Percentiles rank a stretch among this genome's conserved stretches.
Evolutionary conservation across 2,797 vertebrate genomes (phyloP).

Genomic region (Gadopsis marmoratus): DNA sequence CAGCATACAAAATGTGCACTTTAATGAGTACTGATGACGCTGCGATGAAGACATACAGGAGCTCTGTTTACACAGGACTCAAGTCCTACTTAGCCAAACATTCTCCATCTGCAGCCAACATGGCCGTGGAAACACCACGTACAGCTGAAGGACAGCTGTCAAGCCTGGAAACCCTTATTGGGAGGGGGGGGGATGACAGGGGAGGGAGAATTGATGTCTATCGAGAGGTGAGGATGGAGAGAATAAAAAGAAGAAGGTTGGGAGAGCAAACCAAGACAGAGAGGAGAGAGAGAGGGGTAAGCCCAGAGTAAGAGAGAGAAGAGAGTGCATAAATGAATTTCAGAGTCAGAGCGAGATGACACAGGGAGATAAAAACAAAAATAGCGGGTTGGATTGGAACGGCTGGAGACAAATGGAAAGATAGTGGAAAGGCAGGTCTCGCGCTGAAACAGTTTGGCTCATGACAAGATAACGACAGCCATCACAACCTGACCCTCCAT

Average conservation of each 20-base stretch:
- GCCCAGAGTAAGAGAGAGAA: slow-evolving; percentile 18
- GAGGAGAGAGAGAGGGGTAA: slow-evolving; percentile 5
- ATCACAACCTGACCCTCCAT: slow-evolving; percentile 69
- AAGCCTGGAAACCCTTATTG: slow-evolving; percentile 39
- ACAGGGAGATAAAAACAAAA: slow-evolving; percentile 73
- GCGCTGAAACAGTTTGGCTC: slow-evolving; percentile 69
- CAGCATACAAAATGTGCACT: slow-evolving; percentile 6
- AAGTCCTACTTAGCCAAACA: slow-evolving; percentile 19
- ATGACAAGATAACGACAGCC: slow-evolving; percentile 79
- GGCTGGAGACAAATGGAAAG: slow-evolving; percentile 79
- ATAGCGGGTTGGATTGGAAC: slow-evolving; percentile 61
- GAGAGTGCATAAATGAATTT: slow-evolving; percentile 73
- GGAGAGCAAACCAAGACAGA: slow-evolving; percentile 20
- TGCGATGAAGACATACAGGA: slow-evolving; percentile 21
- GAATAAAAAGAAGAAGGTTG: slow-evolving; percentile 19
- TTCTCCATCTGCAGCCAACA: slow-evolving; percentile 42
- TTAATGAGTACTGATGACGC: slow-evolving; percentile 17
- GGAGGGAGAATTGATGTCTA: slow-evolving; percentile 40
- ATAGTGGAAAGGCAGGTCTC: slow-evolving; percentile 65
- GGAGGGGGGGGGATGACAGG: neutral
- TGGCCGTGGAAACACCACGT: slow-evolving; percentile 16
- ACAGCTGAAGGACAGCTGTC: slow-evolving; percentile 62
- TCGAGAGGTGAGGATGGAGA: slow-evolving; percentile 28
- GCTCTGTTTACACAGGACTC: slow-evolving; percentile 45
- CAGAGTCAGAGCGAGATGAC: slow-evolving; percentile 69